These are phyloP conservation scores for Orthosia gracilis DNA, from an alignment of 2,888 invertebrate genomes.

Conservation along the genomic window DNA sequence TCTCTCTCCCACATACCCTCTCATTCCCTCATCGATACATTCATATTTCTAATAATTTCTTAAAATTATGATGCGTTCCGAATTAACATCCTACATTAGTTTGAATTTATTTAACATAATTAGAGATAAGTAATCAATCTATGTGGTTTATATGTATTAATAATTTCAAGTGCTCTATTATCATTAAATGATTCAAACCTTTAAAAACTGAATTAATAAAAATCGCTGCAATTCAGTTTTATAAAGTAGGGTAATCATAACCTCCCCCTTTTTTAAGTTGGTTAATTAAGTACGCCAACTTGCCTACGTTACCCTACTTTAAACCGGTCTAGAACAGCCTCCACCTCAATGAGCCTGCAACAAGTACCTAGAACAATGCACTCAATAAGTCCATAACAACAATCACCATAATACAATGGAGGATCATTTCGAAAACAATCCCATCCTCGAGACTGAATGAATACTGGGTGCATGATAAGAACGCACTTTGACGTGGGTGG, in stretches of 20 bases:
- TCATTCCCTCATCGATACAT: no score
- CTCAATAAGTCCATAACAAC: conserved; percentile 65
- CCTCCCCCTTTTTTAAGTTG: no score
- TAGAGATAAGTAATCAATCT: no score
- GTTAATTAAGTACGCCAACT: not conserved
- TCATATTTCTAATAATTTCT: no score
- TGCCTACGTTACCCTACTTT: conserved; percentile 27
- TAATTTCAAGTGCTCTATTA: not conserved
- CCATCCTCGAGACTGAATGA: conserved; percentile 53
- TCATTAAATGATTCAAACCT: not conserved
- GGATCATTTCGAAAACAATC: conserved; percentile 64
- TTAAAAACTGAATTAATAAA: conserved; percentile 6
- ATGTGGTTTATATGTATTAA: no score
- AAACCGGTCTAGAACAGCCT: conserved; percentile 54
- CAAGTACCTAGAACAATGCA: conserved; percentile 68
- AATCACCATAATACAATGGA: conserved; percentile 67
- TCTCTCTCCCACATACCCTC: no score
- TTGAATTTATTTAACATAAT: no score
- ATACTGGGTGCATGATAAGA: conserved; percentile 37
- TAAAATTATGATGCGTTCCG: no score
- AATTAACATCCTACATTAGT: no score
- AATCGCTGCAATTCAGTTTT: no score
- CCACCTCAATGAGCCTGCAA: conserved; percentile 45
- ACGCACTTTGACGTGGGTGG: not conserved
- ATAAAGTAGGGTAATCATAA: no score